These are phyloP conservation scores for Scaeva pyrastri DNA, from an alignment of 2,888 invertebrate species.

Conservation along the genomic window DNA sequence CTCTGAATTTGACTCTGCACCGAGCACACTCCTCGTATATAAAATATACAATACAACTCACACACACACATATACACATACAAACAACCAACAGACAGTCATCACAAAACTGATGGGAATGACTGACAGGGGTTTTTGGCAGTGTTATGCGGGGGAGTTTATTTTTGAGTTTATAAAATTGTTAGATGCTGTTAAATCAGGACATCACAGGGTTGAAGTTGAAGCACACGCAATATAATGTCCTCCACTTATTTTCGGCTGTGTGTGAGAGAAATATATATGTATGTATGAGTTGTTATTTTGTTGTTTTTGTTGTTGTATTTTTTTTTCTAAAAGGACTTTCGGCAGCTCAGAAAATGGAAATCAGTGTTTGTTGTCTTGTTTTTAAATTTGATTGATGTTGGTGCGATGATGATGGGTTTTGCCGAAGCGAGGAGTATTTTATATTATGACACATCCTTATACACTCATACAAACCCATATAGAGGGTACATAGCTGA, in stretches of 20 bases:
- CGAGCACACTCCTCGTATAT: neutral
- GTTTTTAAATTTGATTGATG: conserved; percentile 73
- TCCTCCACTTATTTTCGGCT: conserved; percentile 46
- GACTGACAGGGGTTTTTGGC: conserved; percentile 59
- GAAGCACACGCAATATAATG: conserved; percentile 47
- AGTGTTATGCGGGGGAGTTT: conserved; percentile 18
- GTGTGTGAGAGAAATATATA: neutral
- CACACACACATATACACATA: neutral
- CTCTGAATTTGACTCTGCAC: conserved; percentile 40
- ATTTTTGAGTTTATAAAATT: conserved; percentile 50
- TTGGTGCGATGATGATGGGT: conserved; percentile 64
- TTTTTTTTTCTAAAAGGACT: conserved; percentile 45
- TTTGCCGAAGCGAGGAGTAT: neutral
- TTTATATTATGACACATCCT: neutral
- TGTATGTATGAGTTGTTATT: neutral
- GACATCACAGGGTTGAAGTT: conserved; percentile 28
- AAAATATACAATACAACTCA: no score
- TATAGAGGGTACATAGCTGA: neutral
- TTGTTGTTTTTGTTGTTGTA: conserved; percentile 13
- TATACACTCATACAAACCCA: no score
- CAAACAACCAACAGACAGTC: conserved; percentile 1
- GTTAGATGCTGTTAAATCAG: conserved; percentile 6
- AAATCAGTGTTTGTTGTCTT: conserved; percentile 73
- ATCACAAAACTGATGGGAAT: conserved; percentile 18
- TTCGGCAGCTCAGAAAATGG: conserved; percentile 44